phyloP scores from a whole-genome alignment of 2,888 invertebrate genomes.

The Lampropteryx suffumata region DNA sequence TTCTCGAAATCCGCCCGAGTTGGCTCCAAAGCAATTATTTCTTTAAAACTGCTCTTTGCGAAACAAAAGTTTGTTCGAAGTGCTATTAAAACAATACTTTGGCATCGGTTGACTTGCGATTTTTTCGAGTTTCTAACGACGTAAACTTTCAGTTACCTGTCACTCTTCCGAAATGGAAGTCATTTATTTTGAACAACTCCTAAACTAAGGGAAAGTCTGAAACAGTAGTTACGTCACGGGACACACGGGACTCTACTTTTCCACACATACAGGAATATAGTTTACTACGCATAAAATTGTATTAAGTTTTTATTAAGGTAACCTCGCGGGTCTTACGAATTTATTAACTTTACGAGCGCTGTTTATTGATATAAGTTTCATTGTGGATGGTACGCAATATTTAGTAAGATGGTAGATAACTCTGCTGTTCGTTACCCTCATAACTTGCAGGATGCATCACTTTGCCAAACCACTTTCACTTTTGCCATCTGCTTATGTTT shows the following conservation, averaged over 20 bases:
- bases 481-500: not conserved
- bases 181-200: conserved; percentile 67
- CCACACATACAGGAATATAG: conserved; percentile 30
- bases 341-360: conserved; percentile 35
- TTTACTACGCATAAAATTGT: conserved; percentile 38
- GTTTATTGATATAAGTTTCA: conserved; percentile 34
- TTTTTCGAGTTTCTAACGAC: conserved; percentile 58
- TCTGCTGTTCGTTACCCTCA: not conserved
- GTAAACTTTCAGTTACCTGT: conserved; percentile 59
- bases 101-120: conserved; percentile 40
- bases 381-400: conserved; percentile 26
- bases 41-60: conserved; percentile 35
- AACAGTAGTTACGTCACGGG: conserved; percentile 60
- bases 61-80: conserved; percentile 42
- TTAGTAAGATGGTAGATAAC: conserved; percentile 4
- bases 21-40: conserved; percentile 39
- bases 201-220: conserved; percentile 60
- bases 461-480: conserved; percentile 9
- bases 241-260: conserved; percentile 35
- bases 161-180: conserved; percentile 62
- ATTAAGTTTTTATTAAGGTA: conserved; percentile 38
- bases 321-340: conserved; percentile 32
- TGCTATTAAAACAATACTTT: conserved; percentile 48
- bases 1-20: conserved; percentile 20
- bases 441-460: not conserved